Evolutionary conservation across 1,140 invertebrate species (phyloP), one percentile per base, ranked within the genome.

Genomic region (Drosophila littoralis): DNA sequence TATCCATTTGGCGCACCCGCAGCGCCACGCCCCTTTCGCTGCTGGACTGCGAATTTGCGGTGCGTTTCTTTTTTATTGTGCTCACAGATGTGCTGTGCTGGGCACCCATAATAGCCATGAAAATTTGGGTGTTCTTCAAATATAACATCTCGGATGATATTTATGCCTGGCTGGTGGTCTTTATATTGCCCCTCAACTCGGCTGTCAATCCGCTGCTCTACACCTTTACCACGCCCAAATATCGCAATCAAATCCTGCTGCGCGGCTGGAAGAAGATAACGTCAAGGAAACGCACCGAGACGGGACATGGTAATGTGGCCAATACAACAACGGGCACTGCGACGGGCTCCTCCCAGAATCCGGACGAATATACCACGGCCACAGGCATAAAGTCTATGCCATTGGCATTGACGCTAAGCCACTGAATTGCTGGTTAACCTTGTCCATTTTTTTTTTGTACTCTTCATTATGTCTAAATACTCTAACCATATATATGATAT

Each of bases 141-240:
- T 91, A 93, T 50, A 92, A 93, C 55, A 93, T 95, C 36, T 93
- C 94, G 46, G 95, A 94, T 42, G 94, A 96, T 82, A 91, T 96
- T 22, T 95, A 96, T 79, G 95, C 95, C 8, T 96, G 96, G 95
- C 92, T 97, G 1, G 95, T 96, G 0, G 94, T 97, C 6, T 96
- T 97, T 67, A 94, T 97, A 45, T 81, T 97, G 7, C 96, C 96
- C 0, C 93, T 97, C 0, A 97, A 97, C 90, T 96, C 96, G 0
- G 96, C 96, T 0, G 92, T 97, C 0, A 97, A 97, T 92, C 96
- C 96, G 1, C 85, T 97, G 1, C 92, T 97, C 0, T 97, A 97
- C 81, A 97, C 96, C 6, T 96, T 97, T 57, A 96, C 96, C 0
- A 96, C 96, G 5, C 95, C 95, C 0, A 95, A 95, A 83, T 95